Base-by-base conservation (phyloP, 1,140 invertebrate species). In the Orius insidiosus region DNA sequence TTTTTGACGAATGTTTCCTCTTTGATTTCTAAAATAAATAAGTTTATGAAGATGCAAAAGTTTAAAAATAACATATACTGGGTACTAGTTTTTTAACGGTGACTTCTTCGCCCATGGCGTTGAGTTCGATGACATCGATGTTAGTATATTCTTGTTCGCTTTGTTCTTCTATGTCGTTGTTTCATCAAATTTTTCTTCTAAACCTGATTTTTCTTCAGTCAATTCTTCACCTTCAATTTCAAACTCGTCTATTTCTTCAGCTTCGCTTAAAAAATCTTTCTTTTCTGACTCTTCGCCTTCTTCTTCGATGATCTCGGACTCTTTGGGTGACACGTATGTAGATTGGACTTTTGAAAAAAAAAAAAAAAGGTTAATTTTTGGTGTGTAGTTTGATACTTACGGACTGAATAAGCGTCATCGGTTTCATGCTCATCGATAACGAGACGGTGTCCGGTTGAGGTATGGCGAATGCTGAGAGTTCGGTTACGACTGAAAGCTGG, bases 191-290 rank as follows among this genome's bases (percentile, higher is more conserved):
- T 41, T 41, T 41, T 41, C 39, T 41, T 41, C 14, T 3, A 4
- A n/a, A 5, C 10, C 39, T 41, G 13, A 5, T 15, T 15, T 24
- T 41, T 24, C 24, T 24, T 24, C 24, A 4, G 24, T 3, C 3
- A 16, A 6, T 43, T 43, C 15, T 45, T 33, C 45, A 6, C 35
- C 45, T 46, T 14, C n/a, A 35, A 4, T 8, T 36, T 32, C 15
- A n/a, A 32, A 16, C 16, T 46, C 45, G n/a, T 36, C 32, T 36
- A n/a, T 11, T 36, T 46, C 45, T 46, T 16, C 45, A 15, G 33
- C 45, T 46, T 46, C 18, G 9, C 9, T 10, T 15, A 24, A 24
- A 7, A 24, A 24, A n/a, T 45, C 30, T 15, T 46, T 32, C 9
- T 9, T 16, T 15, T 15, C 14, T 4, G 9, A 18, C 15, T 46